phyloP scores from a whole-genome alignment of 2,888 invertebrate species.

The Anoplius nigerrimus region DNA sequence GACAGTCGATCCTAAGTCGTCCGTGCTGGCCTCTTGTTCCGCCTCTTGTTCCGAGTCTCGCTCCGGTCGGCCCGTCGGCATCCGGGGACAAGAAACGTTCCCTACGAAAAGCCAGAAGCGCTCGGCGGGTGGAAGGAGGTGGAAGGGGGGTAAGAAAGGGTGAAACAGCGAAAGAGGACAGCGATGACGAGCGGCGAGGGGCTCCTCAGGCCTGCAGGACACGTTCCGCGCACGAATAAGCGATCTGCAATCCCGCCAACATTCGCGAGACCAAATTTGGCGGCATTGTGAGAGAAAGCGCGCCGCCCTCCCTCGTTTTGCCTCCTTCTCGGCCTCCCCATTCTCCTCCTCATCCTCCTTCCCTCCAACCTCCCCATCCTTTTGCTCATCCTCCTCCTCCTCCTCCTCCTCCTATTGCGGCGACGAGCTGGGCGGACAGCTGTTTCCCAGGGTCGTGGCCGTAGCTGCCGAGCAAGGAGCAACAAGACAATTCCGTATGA shows the following conservation, averaged over 20 bases:
- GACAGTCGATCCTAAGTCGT: too few relatives aligned
- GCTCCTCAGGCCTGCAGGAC: slow-evolving; percentile 30
- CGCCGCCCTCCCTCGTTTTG: slow-evolving; percentile 1
- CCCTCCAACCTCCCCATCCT: slow-evolving; percentile 32
- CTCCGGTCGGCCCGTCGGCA: slow-evolving; percentile 21
- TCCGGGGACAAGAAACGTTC: slow-evolving; percentile 32
- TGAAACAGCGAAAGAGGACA: too few relatives aligned
- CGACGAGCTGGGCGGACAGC: slow-evolving; percentile 59
- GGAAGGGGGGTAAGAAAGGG: too few relatives aligned
- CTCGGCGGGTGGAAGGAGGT: not conserved
- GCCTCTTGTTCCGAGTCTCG: not conserved
- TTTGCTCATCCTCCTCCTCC: slow-evolving; percentile 6
- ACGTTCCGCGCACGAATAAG: slow-evolving; percentile 44
- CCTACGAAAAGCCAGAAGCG: slow-evolving; percentile 21
- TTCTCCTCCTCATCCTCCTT: slow-evolving; percentile 26
- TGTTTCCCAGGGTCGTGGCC: slow-evolving; percentile 62
- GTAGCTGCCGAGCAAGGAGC: slow-evolving; percentile 46
- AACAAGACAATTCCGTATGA: slow-evolving; percentile 69
- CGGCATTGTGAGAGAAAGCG: slow-evolving; percentile 48
- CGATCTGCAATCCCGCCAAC: slow-evolving; percentile 53
- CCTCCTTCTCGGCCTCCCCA: slow-evolving; percentile 6
- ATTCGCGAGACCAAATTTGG: slow-evolving; percentile 66
- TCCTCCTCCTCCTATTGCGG: slow-evolving; percentile 26
- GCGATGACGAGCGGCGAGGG: not conserved
- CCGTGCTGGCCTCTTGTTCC: not conserved